A percentile compares a stretch with the other conserved stretches of the same genome.
Evolutionary conservation across 1,140 invertebrate genomes (phyloP).

Genomic region (Drosophila nikananu): DNA sequence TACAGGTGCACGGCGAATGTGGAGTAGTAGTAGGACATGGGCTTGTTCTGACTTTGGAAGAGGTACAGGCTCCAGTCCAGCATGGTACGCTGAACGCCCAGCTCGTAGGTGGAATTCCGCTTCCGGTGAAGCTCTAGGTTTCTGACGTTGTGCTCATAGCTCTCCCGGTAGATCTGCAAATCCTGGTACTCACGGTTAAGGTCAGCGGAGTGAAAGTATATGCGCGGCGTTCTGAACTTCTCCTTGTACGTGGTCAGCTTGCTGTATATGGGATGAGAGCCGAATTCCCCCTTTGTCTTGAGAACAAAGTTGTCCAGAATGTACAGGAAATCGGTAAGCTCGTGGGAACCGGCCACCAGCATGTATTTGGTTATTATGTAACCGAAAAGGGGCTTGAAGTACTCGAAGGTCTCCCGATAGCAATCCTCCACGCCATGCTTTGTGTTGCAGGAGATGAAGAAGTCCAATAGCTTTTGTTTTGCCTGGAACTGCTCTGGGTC

Average conservation of each 20-base stretch:
- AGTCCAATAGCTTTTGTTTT: slow-evolving; percentile 76
- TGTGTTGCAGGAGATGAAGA: slow-evolving; percentile 76
- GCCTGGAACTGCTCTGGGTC: slow-evolving; percentile 71
- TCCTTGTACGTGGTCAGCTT: slow-evolving; percentile 58
- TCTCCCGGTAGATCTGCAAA: slow-evolving; percentile 71
- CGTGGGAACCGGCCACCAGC: slow-evolving; percentile 40
- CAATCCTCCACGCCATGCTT: slow-evolving; percentile 72
- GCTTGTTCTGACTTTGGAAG: slow-evolving; percentile 75
- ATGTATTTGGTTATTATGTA: slow-evolving; percentile 77
- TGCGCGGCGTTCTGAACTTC: slow-evolving; percentile 63
- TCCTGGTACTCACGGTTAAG: slow-evolving; percentile 61
- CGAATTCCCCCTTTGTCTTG: slow-evolving; percentile 30
- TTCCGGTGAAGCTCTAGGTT: slow-evolving; percentile 68
- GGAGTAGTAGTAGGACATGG: slow-evolving; percentile 80
- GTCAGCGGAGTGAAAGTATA: slow-evolving; percentile 68
- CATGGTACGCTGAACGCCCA: slow-evolving; percentile 72
- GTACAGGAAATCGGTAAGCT: slow-evolving; percentile 59
- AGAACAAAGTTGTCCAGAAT: slow-evolving; percentile 58
- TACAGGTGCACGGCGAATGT: slow-evolving; percentile 78
- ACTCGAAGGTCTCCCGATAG: slow-evolving; percentile 79
- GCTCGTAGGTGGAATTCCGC: slow-evolving; percentile 71
- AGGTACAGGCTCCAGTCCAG: slow-evolving; percentile 80
- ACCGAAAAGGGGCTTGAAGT: slow-evolving; percentile 77
- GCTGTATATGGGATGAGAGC: slow-evolving; percentile 41
- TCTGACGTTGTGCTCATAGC: slow-evolving; percentile 75